These are phyloP conservation scores for Phaedon cochleariae DNA, from an alignment of 2,888 invertebrate genomes.

Conservation along the genomic window DNA sequence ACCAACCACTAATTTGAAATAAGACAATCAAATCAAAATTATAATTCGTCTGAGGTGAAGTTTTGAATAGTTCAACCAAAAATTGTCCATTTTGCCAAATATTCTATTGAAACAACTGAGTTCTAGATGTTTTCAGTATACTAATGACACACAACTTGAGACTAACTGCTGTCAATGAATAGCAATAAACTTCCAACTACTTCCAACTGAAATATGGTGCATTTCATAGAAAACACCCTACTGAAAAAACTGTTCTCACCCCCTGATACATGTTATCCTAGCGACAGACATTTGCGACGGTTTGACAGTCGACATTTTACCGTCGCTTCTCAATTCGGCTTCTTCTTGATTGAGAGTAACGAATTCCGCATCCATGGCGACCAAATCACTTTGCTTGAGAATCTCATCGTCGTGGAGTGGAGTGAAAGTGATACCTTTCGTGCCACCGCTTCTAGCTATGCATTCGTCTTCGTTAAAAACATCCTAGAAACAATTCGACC, in stretches of 20 bases:
- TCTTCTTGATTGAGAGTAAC: constrained; percentile 90
- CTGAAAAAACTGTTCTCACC: constrained; percentile 63
- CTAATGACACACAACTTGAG: too few species aligned
- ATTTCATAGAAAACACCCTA: background rate
- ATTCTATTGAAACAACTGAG: too few species aligned
- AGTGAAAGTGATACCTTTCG: constrained; percentile 71
- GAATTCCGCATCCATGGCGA: constrained; percentile 92
- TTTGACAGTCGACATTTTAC: constrained; percentile 86
- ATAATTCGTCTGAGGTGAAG: too few species aligned
- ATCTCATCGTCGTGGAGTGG: constrained; percentile 73
- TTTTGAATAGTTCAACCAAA: too few species aligned
- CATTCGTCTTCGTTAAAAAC: constrained; percentile 72
- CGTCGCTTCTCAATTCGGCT: constrained; percentile 85
- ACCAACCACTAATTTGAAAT: too few species aligned
- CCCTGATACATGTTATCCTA: constrained; percentile 85
- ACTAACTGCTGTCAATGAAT: too few species aligned
- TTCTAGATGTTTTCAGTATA: too few species aligned
- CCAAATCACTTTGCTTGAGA: constrained; percentile 74
- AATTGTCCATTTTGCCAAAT: too few species aligned
- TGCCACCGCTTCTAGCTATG: constrained; percentile 67
- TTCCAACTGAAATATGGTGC: background rate
- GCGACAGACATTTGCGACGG: constrained; percentile 89
- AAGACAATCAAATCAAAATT: too few species aligned
- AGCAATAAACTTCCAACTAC: too few species aligned
- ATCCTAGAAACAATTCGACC: constrained; percentile 59